Evolutionary conservation across 2,888 invertebrate species (phyloP).

Genomic region (Tipula helvola): DNA sequence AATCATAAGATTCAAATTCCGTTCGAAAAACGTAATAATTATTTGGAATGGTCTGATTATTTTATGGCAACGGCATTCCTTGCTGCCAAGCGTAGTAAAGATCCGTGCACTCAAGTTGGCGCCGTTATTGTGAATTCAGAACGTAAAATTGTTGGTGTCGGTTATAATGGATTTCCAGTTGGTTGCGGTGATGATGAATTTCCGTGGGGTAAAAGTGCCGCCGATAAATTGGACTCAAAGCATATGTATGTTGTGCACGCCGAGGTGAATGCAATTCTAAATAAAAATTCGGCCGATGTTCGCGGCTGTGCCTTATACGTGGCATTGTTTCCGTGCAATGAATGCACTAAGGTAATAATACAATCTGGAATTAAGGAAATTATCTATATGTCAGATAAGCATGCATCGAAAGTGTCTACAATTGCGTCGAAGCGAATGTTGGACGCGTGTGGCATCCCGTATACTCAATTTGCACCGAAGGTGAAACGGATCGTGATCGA

Average conservation of each 20-base stretch:
- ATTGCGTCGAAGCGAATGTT: slow-evolving; percentile 74
- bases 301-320: slow-evolving; percentile 76
- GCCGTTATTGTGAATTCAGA: slow-evolving; percentile 84
- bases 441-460: slow-evolving; percentile 58
- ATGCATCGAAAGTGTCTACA: slow-evolving; percentile 51
- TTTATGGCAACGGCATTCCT: slow-evolving; percentile 91
- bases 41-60: slow-evolving; percentile 83
- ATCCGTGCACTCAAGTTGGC: slow-evolving; percentile 87
- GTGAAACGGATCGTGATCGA: slow-evolving; percentile 51
- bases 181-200: slow-evolving; percentile 80
- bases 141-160: slow-evolving; percentile 73
- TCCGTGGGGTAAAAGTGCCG: slow-evolving; percentile 69
- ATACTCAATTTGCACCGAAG: slow-evolving; percentile 51
- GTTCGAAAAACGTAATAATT: slow-evolving; percentile 44
- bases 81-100: slow-evolving; percentile 88
- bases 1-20: slow-evolving; percentile 13
- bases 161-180: slow-evolving; percentile 94
- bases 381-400: slow-evolving; percentile 72
- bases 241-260: slow-evolving; percentile 92
- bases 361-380: slow-evolving; percentile 79
- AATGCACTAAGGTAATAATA: slow-evolving; percentile 93
- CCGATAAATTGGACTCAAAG: slow-evolving; percentile 57
- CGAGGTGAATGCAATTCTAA: slow-evolving; percentile 92
- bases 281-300: slow-evolving; percentile 69
- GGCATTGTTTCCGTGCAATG: slow-evolving; percentile 90